phyloP scores from a whole-genome alignment of 2,888 invertebrate species.

The Adineta ricciae region DNA sequence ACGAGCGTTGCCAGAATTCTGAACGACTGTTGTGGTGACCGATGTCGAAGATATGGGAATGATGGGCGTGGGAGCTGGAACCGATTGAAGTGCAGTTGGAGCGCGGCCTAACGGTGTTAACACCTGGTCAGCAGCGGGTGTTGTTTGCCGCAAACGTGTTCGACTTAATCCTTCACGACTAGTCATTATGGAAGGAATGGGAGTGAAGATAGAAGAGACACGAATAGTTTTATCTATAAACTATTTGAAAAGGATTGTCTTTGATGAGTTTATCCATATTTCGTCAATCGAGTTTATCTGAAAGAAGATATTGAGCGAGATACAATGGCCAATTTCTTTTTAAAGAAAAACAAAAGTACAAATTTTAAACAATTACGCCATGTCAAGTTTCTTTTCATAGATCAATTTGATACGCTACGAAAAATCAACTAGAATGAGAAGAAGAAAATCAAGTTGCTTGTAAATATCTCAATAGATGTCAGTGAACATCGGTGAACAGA shows the following conservation, averaged over 20 bases:
- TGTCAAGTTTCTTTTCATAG: not conserved
- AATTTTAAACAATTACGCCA: not conserved
- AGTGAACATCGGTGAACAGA: too few species aligned
- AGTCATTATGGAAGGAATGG: not conserved
- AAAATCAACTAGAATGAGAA: not conserved
- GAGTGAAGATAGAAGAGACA: not conserved
- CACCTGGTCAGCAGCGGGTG: not conserved
- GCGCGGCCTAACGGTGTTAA: not conserved
- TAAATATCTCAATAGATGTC: not conserved
- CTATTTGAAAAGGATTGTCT: not conserved
- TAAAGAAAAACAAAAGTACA: not conserved
- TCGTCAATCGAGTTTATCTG: not conserved
- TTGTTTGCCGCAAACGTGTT: not conserved
- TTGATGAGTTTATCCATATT: not conserved
- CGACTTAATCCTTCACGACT: not conserved
- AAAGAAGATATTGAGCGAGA: not conserved
- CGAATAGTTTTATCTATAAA: not conserved
- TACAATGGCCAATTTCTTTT: not conserved
- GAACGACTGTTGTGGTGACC: not conserved
- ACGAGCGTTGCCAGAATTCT: not conserved
- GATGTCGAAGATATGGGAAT: not conserved
- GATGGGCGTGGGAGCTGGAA: not conserved
- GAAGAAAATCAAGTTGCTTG: not conserved
- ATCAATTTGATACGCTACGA: not conserved
- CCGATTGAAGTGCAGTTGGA: not conserved